Evolutionary conservation across 2,888 invertebrate species (phyloP).

Genomic region (Ferrisia virgata): DNA sequence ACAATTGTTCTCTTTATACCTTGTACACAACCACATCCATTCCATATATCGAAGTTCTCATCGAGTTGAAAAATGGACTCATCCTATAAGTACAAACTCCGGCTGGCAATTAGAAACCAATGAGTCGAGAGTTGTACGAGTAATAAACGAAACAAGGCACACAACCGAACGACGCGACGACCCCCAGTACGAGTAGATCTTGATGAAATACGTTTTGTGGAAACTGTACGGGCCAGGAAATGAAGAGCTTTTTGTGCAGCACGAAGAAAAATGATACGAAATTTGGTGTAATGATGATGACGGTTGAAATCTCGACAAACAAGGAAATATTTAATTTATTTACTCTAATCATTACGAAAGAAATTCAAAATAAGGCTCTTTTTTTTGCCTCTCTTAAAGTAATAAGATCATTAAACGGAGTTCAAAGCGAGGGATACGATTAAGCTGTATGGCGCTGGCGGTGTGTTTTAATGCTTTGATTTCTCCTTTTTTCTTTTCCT

Average conservation of each 20-base stretch:
- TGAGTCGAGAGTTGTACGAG: not conserved
- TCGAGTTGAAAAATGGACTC: not conserved
- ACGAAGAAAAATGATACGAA: slow-evolving; percentile 29
- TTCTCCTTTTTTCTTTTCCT: not conserved
- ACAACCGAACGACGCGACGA: not conserved
- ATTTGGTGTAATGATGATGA: slow-evolving; percentile 36
- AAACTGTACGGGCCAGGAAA: not conserved
- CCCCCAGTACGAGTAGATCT: not conserved
- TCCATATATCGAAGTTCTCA: not conserved
- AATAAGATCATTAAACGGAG: slow-evolving; percentile 7
- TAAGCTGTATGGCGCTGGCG: not conserved
- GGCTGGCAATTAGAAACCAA: slow-evolving; percentile 1
- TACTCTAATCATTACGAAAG: slow-evolving; percentile 34
- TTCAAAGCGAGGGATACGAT: not conserved
- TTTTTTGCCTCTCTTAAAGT: too few species aligned
- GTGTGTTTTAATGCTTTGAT: not conserved
- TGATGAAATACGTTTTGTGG: not conserved
- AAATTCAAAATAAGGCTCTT: not conserved
- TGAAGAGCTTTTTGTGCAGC: not conserved
- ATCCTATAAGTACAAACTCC: not conserved
- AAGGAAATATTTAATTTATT: slow-evolving; percentile 42
- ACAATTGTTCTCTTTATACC: not conserved
- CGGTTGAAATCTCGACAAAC: slow-evolving; percentile 39
- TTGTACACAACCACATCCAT: too few species aligned
- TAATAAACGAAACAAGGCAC: not conserved